These are phyloP conservation scores for Zaprionus africanus DNA, from an alignment of 1,140 invertebrate species.

Conservation along the genomic window DNA sequence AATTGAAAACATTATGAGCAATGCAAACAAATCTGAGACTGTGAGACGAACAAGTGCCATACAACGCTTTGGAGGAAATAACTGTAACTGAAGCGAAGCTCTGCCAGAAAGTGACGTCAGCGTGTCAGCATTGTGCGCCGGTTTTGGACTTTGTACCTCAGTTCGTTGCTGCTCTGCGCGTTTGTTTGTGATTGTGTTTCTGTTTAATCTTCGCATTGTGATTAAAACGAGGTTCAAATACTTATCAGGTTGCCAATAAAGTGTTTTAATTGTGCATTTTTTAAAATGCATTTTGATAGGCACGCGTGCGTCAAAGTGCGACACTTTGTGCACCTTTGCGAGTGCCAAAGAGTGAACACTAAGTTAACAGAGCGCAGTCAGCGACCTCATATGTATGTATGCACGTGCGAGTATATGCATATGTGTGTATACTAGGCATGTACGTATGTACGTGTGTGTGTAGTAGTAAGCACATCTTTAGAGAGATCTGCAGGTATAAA, in stretches of 20 bases:
- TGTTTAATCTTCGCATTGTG: constrained; percentile 15
- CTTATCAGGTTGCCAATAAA: constrained; percentile 27
- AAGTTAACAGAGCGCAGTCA: not conserved
- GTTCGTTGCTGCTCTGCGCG: constrained; percentile 27
- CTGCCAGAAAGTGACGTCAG: constrained; percentile 62
- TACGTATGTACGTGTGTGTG: constrained; percentile 1
- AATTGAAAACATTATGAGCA: constrained; percentile 39
- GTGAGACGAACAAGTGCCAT: constrained; percentile 36
- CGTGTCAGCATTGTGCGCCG: constrained; percentile 28
- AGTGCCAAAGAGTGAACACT: not conserved
- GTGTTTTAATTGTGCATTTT: constrained; percentile 21
- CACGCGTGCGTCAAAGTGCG: constrained; percentile 10
- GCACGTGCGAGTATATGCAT: not conserved
- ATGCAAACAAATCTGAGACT: constrained; percentile 41
- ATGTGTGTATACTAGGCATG: not conserved
- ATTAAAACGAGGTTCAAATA: constrained; percentile 27
- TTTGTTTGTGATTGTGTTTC: constrained; percentile 7
- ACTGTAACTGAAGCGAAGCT: constrained; percentile 55
- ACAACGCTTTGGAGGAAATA: constrained; percentile 33
- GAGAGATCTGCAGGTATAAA: constrained; percentile 17
- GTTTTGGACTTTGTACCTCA: constrained; percentile 59
- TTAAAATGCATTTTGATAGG: constrained; percentile 16
- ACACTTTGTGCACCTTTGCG: not conserved
- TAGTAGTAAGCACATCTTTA: constrained; percentile 18
- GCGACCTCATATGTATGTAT: not conserved